phyloP scores from a whole-genome alignment of 2,797 vertebrate species.

The Chloroceryle inda region DNA sequence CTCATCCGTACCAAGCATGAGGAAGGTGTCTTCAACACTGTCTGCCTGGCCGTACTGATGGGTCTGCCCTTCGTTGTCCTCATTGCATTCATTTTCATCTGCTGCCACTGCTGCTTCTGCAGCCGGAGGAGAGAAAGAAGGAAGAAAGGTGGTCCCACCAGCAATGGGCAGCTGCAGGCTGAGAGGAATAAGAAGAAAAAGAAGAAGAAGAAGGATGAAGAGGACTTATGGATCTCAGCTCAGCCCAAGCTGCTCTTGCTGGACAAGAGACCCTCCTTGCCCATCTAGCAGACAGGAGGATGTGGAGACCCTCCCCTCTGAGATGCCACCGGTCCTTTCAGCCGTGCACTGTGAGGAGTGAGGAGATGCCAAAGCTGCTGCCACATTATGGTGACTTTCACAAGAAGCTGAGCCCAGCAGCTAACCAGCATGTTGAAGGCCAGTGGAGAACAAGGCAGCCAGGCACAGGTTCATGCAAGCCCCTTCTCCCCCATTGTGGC shows the following conservation, averaged over 20 bases:
- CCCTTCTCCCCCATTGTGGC: background rate
- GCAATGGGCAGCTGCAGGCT: background rate
- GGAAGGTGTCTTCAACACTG: constrained; percentile 90
- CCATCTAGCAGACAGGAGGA: constrained; percentile 65
- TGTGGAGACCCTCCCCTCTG: background rate
- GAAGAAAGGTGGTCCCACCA: background rate
- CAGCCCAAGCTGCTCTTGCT: constrained; percentile 88
- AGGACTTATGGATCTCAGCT: constrained; percentile 96
- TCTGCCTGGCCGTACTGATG: constrained; percentile 89
- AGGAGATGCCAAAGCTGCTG: background rate
- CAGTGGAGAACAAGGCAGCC: background rate
- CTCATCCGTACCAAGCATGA: constrained; percentile 86
- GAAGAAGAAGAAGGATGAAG: constrained; percentile 83
- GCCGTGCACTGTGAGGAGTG: background rate
- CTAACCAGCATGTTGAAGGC: background rate
- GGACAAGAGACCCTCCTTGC: constrained; percentile 85
- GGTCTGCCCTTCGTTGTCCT: constrained; percentile 87
- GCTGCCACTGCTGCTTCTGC: constrained; percentile 95
- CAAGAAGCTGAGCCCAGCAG: background rate
- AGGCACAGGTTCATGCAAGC: background rate
- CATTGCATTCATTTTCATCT: constrained; percentile 84
- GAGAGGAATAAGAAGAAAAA: constrained; percentile 80
- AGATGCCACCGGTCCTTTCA: background rate
- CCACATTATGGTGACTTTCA: background rate
- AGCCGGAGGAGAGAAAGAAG: constrained; percentile 68